Evolutionary conservation across 2,113 vertebrate species (phyloP).

Genomic region (Crocuta crocuta): DNA sequence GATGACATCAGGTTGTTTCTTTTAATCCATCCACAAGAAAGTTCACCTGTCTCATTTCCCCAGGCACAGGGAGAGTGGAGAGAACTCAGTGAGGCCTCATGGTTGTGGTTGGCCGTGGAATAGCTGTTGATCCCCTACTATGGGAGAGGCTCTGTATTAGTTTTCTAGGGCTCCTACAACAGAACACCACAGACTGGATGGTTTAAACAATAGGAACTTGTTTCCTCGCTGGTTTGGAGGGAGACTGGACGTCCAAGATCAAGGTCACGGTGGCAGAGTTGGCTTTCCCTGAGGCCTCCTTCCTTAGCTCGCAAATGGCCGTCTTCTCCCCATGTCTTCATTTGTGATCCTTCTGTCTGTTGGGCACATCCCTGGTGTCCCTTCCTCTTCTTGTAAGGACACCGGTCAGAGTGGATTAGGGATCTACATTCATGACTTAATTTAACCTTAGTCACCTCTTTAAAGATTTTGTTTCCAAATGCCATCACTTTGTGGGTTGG

Average conservation of each 20-base stretch:
- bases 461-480: background rate
- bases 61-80: background rate
- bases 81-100: background rate
- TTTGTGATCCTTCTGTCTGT: rapidly evolving
- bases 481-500: background rate
- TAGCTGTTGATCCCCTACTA: background rate
- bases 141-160: background rate
- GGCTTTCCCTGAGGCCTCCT: background rate
- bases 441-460: background rate
- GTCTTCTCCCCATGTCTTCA: background rate
- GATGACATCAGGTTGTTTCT: background rate
- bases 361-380: rapidly evolving
- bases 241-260: background rate
- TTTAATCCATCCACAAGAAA: background rate
- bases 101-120: background rate
- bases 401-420: background rate
- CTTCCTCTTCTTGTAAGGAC: background rate
- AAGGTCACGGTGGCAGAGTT: background rate
- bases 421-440: background rate
- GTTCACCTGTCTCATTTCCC: background rate
- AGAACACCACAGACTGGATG: background rate
- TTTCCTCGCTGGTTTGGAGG: background rate
- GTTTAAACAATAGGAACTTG: background rate
- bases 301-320: background rate
- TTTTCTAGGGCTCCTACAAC: background rate